Evolutionary conservation across 1,140 invertebrate genomes (phyloP), one percentile per base, ranked within the genome.

Genomic region (Drosophila quadrilineata): DNA sequence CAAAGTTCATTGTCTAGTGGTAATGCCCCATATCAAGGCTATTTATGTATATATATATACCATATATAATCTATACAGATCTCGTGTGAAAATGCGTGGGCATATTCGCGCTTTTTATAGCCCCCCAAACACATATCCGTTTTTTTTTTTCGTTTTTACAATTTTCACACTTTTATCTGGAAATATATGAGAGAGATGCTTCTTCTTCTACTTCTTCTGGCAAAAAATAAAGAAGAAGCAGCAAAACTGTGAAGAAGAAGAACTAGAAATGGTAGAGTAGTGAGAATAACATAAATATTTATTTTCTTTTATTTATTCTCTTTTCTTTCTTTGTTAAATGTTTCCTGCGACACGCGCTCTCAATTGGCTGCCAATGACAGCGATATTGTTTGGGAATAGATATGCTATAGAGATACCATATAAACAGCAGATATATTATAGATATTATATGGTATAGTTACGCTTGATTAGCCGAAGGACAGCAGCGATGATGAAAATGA

Each of bases 241-340:
- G n/a, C n/a, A n/a, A n/a, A n/a, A n/a, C n/a, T n/a, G n/a, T n/a
- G n/a, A n/a, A n/a, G n/a, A n/a, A n/a, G n/a, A n/a, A n/a, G n/a
- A n/a, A n/a, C n/a, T n/a, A n/a, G n/a, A n/a, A n/a, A n/a, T n/a
- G n/a, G n/a, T n/a, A n/a, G n/a, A n/a, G n/a, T n/a, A n/a, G n/a
- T n/a, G n/a, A n/a, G n/a, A 38, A 54, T 67, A 80, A 62, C 59
- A 65, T 70, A 70, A 84, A 84, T 84, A 84, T 82, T 84, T 84
- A 73, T 29, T 62, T 38, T n/a, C n/a, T n/a, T n/a, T n/a, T n/a
- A n/a, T n/a, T n/a, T n/a, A n/a, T n/a, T n/a, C n/a, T n/a, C n/a
- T n/a, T n/a, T n/a, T n/a, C n/a, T n/a, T 46, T 36, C 28, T 62
- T 35, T 8, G 58, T 45, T 31, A 22, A 16, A 58, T 71, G 56